A percentile compares a stretch with the other conserved stretches of the same genome.
These are phyloP conservation scores for Phengaris arion DNA, from an alignment of 2,888 invertebrate genomes.

Conservation along the genomic window DNA sequence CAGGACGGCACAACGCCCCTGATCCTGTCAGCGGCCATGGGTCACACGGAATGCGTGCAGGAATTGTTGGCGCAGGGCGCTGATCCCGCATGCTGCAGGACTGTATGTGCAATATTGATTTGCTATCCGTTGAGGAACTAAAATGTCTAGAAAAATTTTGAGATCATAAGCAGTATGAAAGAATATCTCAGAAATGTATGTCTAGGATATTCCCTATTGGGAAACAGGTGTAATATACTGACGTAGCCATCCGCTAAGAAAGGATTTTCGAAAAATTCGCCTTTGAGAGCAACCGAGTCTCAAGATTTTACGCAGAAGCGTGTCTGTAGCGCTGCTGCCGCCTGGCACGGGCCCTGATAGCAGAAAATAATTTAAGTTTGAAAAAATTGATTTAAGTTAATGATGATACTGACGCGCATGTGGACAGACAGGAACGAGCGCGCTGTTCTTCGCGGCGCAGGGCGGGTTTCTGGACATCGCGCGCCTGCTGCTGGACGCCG, in stretches of 20 bases:
- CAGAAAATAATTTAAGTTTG: neutral
- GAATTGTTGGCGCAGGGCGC: slow-evolving; percentile 95
- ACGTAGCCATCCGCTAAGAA: too few relatives aligned
- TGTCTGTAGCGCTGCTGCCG: too few relatives aligned
- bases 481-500: slow-evolving; percentile 86
- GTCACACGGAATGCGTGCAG: slow-evolving; percentile 91
- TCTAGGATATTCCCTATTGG: too few relatives aligned
- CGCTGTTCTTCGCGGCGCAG: slow-evolving; percentile 96
- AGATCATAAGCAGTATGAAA: too few relatives aligned
- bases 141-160: too few relatives aligned
- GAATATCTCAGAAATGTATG: too few relatives aligned
- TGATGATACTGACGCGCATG: slow-evolving; percentile 23
- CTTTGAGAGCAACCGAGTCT: too few relatives aligned
- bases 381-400: neutral
- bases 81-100: slow-evolving; percentile 89
- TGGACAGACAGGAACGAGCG: slow-evolving; percentile 92
- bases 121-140: too few relatives aligned
- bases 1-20: slow-evolving; percentile 97
- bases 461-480: slow-evolving; percentile 93
- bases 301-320: too few relatives aligned
- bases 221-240: too few relatives aligned
- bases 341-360: too few relatives aligned
- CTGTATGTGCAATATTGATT: slow-evolving; percentile 67
- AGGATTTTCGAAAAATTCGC: too few relatives aligned
- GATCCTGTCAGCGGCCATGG: slow-evolving; percentile 94